phyloP scores from a whole-genome alignment of 2,888 invertebrate species.

The Acronicta psi region DNA sequence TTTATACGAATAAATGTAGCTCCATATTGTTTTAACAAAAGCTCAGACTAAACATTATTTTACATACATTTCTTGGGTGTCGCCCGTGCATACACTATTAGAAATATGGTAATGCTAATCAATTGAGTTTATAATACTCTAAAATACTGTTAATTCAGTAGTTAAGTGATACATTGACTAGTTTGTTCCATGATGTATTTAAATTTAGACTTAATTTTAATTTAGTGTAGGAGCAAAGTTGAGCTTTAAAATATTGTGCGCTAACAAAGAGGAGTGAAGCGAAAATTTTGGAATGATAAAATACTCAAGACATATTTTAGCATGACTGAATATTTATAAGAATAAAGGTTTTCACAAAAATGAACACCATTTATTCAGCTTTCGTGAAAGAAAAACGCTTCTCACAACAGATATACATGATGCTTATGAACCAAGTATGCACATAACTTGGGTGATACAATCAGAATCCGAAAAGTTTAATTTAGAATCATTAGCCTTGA shows the following conservation, averaged over 20 bases:
- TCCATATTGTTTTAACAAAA: constrained; percentile 43
- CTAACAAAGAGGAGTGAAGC: constrained; percentile 26
- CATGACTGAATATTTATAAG: neutral
- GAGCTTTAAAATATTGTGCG: constrained; percentile 33
- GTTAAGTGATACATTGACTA: constrained; percentile 33
- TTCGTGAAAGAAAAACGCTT: too few species aligned
- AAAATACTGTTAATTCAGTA: constrained; percentile 38
- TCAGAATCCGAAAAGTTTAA: too few species aligned
- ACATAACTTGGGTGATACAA: too few species aligned
- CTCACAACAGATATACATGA: too few species aligned
- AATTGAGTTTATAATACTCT: constrained; percentile 26
- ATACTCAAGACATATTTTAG: neutral
- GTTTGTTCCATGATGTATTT: constrained; percentile 34
- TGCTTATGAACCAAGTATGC: too few species aligned
- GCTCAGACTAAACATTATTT: constrained; percentile 16
- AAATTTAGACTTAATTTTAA: constrained; percentile 36
- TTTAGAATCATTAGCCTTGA: too few species aligned
- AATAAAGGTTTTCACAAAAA: neutral
- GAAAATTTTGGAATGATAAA: constrained; percentile 24
- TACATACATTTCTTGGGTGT: constrained; percentile 19
- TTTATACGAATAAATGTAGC: too few species aligned
- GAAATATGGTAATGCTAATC: constrained; percentile 50
- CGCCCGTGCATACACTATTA: constrained; percentile 40
- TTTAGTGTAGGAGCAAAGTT: constrained; percentile 12
- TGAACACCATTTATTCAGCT: neutral